These are phyloP conservation scores for Drosophila pseudoobscura DNA, from an alignment of 1,140 invertebrate genomes.

Conservation along the genomic window DNA sequence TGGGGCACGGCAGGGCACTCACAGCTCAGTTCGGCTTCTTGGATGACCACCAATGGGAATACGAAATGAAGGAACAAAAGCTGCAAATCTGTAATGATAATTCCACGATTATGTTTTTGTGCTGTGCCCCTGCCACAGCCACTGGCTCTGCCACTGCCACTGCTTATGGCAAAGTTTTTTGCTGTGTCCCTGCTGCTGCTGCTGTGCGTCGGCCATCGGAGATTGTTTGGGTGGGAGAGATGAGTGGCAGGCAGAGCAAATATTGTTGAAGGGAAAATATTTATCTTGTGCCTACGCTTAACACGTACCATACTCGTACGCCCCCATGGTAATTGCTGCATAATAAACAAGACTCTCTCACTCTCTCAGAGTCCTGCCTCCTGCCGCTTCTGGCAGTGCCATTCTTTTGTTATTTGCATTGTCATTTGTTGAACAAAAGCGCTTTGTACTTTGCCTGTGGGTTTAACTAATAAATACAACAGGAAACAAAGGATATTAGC, in stretches of 20 bases:
- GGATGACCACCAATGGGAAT: conserved; percentile 70
- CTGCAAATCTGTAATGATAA: conserved; percentile 60
- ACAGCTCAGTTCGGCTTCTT: conserved; percentile 27
- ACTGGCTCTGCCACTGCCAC: not conserved
- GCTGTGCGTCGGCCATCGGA: not conserved
- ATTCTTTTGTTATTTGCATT: conserved; percentile 71
- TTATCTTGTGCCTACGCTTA: conserved; percentile 70
- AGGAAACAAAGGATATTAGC: not conserved
- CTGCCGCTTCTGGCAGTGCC: conserved; percentile 18
- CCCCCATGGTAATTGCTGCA: conserved; percentile 78
- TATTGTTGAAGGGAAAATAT: conserved; percentile 69
- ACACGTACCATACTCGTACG: conserved; percentile 62
- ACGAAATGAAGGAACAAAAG: conserved; percentile 67
- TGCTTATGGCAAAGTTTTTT: conserved; percentile 57
- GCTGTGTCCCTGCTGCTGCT: conserved; percentile 4
- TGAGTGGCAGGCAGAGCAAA: conserved; percentile 45
- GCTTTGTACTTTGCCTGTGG: conserved; percentile 56
- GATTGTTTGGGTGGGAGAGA: not conserved
- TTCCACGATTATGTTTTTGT: conserved; percentile 58
- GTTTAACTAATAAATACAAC: conserved; percentile 76
- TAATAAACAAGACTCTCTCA: conserved; percentile 58
- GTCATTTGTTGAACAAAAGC: conserved; percentile 76
- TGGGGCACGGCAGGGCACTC: not conserved
- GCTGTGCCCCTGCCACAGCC: too few relatives aligned
- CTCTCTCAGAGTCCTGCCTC: not conserved